Evolutionary conservation across 1,140 invertebrate genomes (phyloP), one percentile per base, ranked within the genome.

Genomic region (Whitmania pigra): DNA sequence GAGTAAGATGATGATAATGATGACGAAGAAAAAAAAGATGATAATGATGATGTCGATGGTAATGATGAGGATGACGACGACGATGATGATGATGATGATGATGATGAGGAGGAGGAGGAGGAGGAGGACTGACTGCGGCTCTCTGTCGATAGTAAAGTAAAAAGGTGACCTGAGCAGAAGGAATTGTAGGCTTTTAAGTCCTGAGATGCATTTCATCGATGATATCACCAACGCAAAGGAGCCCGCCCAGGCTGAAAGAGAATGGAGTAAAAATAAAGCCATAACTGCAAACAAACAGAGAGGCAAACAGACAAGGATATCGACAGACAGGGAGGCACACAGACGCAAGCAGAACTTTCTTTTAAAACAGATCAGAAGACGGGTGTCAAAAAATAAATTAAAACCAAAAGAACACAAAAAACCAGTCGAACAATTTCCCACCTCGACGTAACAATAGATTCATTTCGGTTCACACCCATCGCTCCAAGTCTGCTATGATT

Each of bases 291-390:
- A 57, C 20, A 57, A 5, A n/a, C 54, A 57, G 54, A 57, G 2
- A 57, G 54, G 2, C 54, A 57, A 9, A 57, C 54, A 57, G 25
- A 57, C 54, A 73, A 18, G 27, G 70, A 74, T 49, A 67, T 6
- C 54, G 72, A 73, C 15, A 54, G 54, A 9, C 69, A 43, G 63
- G 27, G 27, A 43, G 71, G 43, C 53, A 40, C 43, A 25, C 18
- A 71, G 55, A 67, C 71, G 53, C n/a, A 66, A 60, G 71, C 25
- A 53, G 71, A 68, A 43, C 5, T 5, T 5, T 55, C 25, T 63
- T 40, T 49, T 11, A 31, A 63, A 20, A 25, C 9, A 63, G 11
- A 68, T 4, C n/a, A 36, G 11, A 40, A 68, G 67, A 22, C 9
- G 9, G n/a, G 1, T 22, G 22, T n/a, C 9, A 4, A 25, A 63